Conservation (phyloP, 2,888 invertebrate species). For the Leptopilina syphax region DNA sequence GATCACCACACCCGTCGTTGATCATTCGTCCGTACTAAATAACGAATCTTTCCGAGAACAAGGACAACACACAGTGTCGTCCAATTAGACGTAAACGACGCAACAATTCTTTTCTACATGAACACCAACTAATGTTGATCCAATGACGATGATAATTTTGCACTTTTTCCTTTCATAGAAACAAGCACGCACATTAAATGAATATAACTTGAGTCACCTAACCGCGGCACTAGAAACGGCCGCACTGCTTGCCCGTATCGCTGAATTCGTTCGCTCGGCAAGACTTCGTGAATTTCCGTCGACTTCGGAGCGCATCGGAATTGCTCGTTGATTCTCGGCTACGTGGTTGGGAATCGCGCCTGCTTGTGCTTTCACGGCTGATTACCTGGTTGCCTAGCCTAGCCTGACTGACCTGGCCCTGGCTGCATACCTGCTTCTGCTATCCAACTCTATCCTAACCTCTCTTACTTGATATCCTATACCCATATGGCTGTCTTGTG, state of each 20-base stretch:
- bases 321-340: slow-evolving; percentile 45
- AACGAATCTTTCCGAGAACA: not conserved
- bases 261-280: slow-evolving; percentile 32
- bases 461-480: not conserved
- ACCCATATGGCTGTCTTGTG: slow-evolving; percentile 8
- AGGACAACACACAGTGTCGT: slow-evolving; percentile 18
- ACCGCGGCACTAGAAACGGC: slow-evolving; percentile 50
- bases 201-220: slow-evolving; percentile 42
- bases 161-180: slow-evolving; percentile 37
- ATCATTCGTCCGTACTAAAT: slow-evolving; percentile 26
- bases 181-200: slow-evolving; percentile 32
- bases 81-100: not conserved
- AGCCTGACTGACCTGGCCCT: slow-evolving; percentile 22
- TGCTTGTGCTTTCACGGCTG: slow-evolving; percentile 44
- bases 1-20: slow-evolving; percentile 40
- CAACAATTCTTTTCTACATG: not conserved
- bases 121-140: not conserved
- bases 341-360: slow-evolving; percentile 7
- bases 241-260: slow-evolving; percentile 45
- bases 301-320: slow-evolving; percentile 10
- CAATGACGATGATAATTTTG: slow-evolving; percentile 37
- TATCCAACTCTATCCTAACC: not conserved
- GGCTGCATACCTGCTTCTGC: not conserved
- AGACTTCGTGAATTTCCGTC: slow-evolving; percentile 22
- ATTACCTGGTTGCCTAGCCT: slow-evolving; percentile 8